Conservation (phyloP, 2,797 vertebrate species). For the Centropyge bicolor region DNA sequence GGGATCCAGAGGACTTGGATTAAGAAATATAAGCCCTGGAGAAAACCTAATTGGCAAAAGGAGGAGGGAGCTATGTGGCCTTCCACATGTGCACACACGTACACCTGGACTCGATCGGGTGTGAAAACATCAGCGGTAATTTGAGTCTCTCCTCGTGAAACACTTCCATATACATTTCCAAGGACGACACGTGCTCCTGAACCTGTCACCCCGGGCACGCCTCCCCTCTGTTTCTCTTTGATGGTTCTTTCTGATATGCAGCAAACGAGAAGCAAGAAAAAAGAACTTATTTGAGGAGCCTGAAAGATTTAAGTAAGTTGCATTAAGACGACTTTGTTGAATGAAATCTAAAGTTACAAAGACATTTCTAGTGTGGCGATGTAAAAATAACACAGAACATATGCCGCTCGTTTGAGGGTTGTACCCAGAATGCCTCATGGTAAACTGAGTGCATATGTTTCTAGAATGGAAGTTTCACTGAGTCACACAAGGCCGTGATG, state of each 20-base stretch:
- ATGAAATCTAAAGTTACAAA: background rate
- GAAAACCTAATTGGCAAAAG: background rate
- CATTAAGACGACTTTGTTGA: background rate
- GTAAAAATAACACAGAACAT: conserved; percentile 22
- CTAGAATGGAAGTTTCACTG: background rate
- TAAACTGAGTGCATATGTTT: conserved; percentile 23
- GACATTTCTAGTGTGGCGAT: no score
- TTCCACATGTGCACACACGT: background rate
- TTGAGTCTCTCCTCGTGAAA: background rate
- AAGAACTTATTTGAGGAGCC: background rate
- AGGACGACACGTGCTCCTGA: conserved; percentile 1
- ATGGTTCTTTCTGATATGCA: background rate
- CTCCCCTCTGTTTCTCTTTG: background rate
- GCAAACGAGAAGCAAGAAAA: background rate
- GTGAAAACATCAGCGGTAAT: conserved; percentile 35
- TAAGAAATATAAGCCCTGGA: background rate
- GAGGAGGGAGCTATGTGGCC: background rate
- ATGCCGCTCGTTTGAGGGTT: conserved; percentile 2
- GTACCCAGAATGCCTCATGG: conserved; percentile 14
- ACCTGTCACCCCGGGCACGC: conserved; percentile 1
- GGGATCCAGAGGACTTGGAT: conserved; percentile 17
- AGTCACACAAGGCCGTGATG: background rate
- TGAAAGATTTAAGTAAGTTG: background rate
- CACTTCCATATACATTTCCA: conserved; percentile 3
- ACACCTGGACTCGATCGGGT: conserved; percentile 26